Evolutionary conservation across 2,113 vertebrate genomes (phyloP).

Genomic region (Cheirogaleus medius): DNA sequence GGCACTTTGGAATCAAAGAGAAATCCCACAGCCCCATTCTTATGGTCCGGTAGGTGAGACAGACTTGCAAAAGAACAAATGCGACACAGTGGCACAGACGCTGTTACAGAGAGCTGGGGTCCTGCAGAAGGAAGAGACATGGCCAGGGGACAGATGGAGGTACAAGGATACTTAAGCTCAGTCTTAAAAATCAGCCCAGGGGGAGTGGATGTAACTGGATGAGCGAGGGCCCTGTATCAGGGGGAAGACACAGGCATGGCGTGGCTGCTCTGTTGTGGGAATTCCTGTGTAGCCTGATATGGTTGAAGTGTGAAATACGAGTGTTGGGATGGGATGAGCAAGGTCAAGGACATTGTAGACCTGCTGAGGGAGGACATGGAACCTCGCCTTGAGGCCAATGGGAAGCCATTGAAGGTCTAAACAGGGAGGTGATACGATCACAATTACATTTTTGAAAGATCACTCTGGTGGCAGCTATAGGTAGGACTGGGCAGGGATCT

Average conservation of each 20-base stretch:
- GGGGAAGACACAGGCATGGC: neutral
- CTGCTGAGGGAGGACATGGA: neutral
- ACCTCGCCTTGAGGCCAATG: neutral
- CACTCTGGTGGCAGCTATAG: neutral
- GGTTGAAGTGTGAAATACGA: neutral
- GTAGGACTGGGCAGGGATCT: neutral
- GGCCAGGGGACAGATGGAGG: neutral
- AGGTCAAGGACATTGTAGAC: neutral
- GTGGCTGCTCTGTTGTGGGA: neutral
- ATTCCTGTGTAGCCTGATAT: neutral
- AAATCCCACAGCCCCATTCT: neutral
- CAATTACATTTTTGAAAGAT: neutral
- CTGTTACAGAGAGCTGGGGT: neutral
- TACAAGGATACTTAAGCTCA: neutral
- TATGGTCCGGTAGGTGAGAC: neutral
- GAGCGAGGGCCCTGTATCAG: neutral
- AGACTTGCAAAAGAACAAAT: neutral
- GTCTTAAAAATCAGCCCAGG: neutral
- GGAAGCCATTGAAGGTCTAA: neutral
- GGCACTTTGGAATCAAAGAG: neutral
- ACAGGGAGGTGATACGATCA: neutral
- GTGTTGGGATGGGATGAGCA: neutral
- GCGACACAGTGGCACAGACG: accelerated
- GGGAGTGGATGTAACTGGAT: too few species aligned
- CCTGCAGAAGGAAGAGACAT: neutral